Evolutionary conservation across 2,888 invertebrate species (phyloP).

Genomic region (Oithona nana): DNA sequence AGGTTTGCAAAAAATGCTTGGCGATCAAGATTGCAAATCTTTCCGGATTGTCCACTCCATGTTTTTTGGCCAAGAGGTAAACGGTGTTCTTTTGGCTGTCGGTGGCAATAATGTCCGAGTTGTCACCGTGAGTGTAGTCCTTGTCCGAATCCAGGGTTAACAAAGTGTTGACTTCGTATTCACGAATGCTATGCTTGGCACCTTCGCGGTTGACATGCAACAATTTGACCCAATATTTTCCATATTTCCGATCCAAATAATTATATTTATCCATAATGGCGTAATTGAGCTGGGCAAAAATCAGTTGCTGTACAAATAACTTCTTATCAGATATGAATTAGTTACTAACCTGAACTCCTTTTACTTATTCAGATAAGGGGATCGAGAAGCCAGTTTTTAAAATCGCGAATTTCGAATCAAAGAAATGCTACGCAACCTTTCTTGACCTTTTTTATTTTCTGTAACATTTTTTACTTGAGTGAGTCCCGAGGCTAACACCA

Average conservation of each 20-base stretch:
- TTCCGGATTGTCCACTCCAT: conserved; percentile 54
- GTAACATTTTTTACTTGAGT: too few relatives aligned
- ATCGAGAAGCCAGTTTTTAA: too few relatives aligned
- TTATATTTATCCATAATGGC: neutral
- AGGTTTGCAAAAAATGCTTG: conserved; percentile 51
- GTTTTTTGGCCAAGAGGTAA: conserved; percentile 53
- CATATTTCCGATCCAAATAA: conserved; percentile 45
- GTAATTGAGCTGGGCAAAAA: too few relatives aligned
- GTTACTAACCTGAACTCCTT: too few relatives aligned
- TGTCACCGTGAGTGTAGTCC: conserved; percentile 49
- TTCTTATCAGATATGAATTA: too few relatives aligned
- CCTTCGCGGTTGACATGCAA: conserved; percentile 48
- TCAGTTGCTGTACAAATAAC: too few relatives aligned
- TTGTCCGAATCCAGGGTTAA: conserved; percentile 46
- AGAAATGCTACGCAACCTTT: too few relatives aligned
- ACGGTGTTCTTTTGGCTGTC: conserved; percentile 67
- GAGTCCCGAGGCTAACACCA: too few relatives aligned
- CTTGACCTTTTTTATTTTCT: too few relatives aligned
- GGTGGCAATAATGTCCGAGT: conserved; percentile 57
- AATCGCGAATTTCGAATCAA: too few relatives aligned
- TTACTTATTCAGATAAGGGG: too few relatives aligned
- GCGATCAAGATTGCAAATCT: conserved; percentile 52
- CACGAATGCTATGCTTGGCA: conserved; percentile 45
- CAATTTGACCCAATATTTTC: conserved; percentile 52
- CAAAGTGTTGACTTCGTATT: conserved; percentile 52